A percentile compares a stretch with the other conserved stretches of the same genome.
Conservation (phyloP, 23 tunicate species). For the Diplosoma virens region DNA sequence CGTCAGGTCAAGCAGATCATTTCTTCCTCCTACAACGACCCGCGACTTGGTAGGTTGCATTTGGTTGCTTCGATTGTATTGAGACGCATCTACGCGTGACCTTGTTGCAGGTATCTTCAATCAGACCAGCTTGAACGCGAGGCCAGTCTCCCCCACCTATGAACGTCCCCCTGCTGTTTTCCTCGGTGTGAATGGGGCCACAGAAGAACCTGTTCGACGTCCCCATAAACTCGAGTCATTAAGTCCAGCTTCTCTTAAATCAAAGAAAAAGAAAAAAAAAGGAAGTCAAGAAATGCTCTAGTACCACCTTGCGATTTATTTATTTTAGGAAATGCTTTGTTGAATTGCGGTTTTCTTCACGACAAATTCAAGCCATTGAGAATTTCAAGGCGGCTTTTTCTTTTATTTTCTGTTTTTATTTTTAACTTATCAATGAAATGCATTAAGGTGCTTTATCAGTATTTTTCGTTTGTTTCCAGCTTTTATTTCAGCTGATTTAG, state of each 20-base stretch:
- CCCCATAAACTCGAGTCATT: constrained; percentile 71
- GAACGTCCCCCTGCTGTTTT: constrained; percentile 35
- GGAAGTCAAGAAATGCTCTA: not conserved
- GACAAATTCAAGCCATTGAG: no score
- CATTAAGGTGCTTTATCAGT: no score
- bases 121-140: constrained; percentile 13
- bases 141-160: constrained; percentile 5
- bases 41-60: constrained; percentile 17
- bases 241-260: constrained; percentile 31
- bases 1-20: constrained; percentile 87
- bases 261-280: constrained; percentile 67
- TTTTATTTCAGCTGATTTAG: no score
- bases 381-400: no score
- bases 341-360: no score
- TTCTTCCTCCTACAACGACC: constrained; percentile 76
- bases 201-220: constrained; percentile 33
- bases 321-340: constrained; percentile 14
- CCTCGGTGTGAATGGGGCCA: constrained; percentile 17
- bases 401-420: no score
- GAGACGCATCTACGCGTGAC: no score
- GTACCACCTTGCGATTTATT: not conserved
- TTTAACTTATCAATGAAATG: no score
- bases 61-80: not conserved
- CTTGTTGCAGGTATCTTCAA: not conserved
- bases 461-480: no score